Evolutionary conservation across 2,888 invertebrate genomes (phyloP).

Genomic region (Drosophila kokeensis): DNA sequence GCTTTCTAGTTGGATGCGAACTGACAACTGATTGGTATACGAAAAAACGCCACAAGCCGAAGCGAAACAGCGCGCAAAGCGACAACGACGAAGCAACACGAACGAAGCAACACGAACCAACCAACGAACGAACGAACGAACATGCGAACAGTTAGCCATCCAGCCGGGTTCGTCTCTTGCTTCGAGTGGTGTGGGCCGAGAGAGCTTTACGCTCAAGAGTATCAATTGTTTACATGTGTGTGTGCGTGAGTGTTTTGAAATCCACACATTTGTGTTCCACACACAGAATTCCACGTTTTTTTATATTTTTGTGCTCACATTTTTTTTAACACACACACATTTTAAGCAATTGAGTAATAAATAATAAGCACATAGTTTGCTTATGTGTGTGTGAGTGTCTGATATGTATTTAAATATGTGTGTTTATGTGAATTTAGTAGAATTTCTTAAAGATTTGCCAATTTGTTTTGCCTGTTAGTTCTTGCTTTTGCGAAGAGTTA

Average conservation of each 20-base stretch:
- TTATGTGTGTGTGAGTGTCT: slow-evolving; percentile 20
- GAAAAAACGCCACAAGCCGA: slow-evolving; percentile 49
- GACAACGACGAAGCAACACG: slow-evolving; percentile 54
- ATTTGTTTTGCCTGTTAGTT: slow-evolving; percentile 32
- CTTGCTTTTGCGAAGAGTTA: slow-evolving; percentile 5
- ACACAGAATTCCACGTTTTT: slow-evolving; percentile 55
- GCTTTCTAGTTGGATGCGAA: slow-evolving; percentile 85
- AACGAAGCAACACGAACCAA: slow-evolving; percentile 14
- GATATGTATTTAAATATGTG: slow-evolving; percentile 11
- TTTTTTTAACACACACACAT: slow-evolving; percentile 24
- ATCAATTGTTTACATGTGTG: not conserved
- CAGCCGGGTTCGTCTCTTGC: slow-evolving; percentile 24
- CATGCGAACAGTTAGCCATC: slow-evolving; percentile 7
- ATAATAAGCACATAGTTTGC: slow-evolving; percentile 44
- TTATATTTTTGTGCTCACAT: slow-evolving; percentile 61
- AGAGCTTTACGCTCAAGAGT: slow-evolving; percentile 43
- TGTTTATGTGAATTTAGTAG: slow-evolving; percentile 6
- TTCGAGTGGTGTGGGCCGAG: slow-evolving; percentile 23
- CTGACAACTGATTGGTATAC: slow-evolving; percentile 84
- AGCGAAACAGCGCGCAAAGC: slow-evolving; percentile 53
- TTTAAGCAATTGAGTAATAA: slow-evolving; percentile 47
- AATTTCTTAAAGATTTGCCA: slow-evolving; percentile 22
- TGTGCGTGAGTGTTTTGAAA: slow-evolving; percentile 29
- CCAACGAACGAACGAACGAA: not conserved
- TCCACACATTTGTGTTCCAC: slow-evolving; percentile 69